Evolutionary conservation across 2,113 vertebrate species (phyloP).

Genomic region (Tringa solitaria): DNA sequence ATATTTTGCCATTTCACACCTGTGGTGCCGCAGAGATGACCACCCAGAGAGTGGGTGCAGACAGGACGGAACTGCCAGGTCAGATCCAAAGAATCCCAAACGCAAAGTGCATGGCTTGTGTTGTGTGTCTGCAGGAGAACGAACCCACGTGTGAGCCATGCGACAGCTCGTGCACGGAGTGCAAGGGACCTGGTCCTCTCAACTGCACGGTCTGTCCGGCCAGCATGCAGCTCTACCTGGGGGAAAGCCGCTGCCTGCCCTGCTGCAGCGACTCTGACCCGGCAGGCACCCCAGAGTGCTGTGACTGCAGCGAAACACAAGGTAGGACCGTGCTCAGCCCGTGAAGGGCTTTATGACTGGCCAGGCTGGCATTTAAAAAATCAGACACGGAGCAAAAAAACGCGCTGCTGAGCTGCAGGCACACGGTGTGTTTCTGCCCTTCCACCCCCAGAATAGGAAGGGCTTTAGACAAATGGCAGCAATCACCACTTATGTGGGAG

Average conservation of each 20-base stretch:
- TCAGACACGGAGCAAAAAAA: neutral
- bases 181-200: slow-evolving; percentile 80
- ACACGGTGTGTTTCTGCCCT: neutral
- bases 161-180: slow-evolving; percentile 82
- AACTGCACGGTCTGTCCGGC: slow-evolving; percentile 85
- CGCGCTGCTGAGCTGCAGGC: neutral
- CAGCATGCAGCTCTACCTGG: slow-evolving; percentile 69
- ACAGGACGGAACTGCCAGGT: neutral
- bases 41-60: neutral
- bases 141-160: slow-evolving; percentile 78
- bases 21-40: neutral
- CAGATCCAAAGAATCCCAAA: neutral
- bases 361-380: neutral
- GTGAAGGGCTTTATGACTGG: neutral
- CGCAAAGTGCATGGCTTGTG: neutral
- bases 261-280: slow-evolving; percentile 74
- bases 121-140: slow-evolving; percentile 30
- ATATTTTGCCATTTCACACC: neutral
- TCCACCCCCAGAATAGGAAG: neutral
- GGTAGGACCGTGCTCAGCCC: slow-evolving; percentile 69
- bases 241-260: slow-evolving; percentile 83
- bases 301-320: slow-evolving; percentile 77
- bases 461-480: neutral
- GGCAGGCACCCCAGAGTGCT: slow-evolving; percentile 76
- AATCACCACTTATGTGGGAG: fast-evolving